Conservation (phyloP, 2,888 invertebrate species). For the Anoplius nigerrimus region DNA sequence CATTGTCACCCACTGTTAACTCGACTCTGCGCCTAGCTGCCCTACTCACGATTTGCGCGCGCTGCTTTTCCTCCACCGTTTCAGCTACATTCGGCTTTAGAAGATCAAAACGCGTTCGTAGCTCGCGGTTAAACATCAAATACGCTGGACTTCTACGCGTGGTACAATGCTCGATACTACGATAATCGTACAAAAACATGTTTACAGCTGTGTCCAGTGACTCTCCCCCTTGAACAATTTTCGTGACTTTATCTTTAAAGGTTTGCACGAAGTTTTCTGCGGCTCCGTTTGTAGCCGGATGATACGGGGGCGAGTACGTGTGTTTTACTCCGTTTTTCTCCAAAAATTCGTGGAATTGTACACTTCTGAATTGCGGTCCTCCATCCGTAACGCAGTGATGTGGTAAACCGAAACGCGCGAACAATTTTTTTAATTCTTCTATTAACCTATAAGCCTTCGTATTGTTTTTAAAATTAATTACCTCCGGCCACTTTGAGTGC, state of each 20-base stretch:
- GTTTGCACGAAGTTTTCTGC: conserved; percentile 38
- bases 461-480: no score
- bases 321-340: conserved; percentile 20
- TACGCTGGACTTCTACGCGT: conserved; percentile 37
- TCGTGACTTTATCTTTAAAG: conserved; percentile 38
- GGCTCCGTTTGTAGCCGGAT: no score
- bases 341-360: conserved; percentile 36
- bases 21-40: conserved; percentile 10
- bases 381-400: conserved; percentile 37
- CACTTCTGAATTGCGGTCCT: conserved; percentile 36
- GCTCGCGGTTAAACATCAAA: conserved; percentile 38
- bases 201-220: conserved; percentile 31
- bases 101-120: conserved; percentile 40
- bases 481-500: no score
- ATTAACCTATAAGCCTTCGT: conserved; percentile 31
- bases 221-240: conserved; percentile 41
- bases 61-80: conserved; percentile 24
- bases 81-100: conserved; percentile 27
- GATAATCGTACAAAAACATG: conserved; percentile 41
- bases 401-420: conserved; percentile 27
- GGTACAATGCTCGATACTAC: conserved; percentile 34
- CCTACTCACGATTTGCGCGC: conserved; percentile 20
- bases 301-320: conserved; percentile 29
- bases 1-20: conserved; percentile 24
- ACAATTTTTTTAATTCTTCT: conserved; percentile 25